phyloP scores from a whole-genome alignment of 2,888 invertebrate species.

The Monopis laevigella region DNA sequence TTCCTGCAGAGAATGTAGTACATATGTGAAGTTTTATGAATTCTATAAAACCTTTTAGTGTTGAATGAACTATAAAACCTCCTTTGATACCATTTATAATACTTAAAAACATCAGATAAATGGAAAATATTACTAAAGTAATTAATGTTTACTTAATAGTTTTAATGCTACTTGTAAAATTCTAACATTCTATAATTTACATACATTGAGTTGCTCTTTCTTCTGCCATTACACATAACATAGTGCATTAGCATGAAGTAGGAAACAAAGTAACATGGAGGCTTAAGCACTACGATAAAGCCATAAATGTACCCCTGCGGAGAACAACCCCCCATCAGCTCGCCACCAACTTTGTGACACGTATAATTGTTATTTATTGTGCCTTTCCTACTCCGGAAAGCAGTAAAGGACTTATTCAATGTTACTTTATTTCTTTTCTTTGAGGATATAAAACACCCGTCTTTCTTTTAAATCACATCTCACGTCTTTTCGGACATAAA shows the following conservation, averaged over 20 bases:
- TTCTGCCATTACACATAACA: slow-evolving; percentile 22
- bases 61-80: too few species aligned
- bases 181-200: too few species aligned
- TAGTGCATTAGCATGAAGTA: slow-evolving; percentile 41
- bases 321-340: slow-evolving; percentile 17
- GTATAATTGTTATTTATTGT: slow-evolving; percentile 25
- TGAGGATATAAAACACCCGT: slow-evolving; percentile 3
- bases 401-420: slow-evolving; percentile 11
- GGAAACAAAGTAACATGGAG: slow-evolving; percentile 28
- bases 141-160: too few species aligned
- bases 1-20: too few species aligned
- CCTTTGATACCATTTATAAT: too few species aligned
- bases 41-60: too few species aligned
- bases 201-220: too few species aligned
- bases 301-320: slow-evolving; percentile 28
- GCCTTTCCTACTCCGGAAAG: slow-evolving; percentile 15
- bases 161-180: too few species aligned
- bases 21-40: too few species aligned
- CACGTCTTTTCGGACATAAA: not conserved
- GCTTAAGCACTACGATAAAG: slow-evolving; percentile 18
- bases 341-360: slow-evolving; percentile 19
- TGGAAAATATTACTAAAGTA: too few species aligned
- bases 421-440: slow-evolving; percentile 7
- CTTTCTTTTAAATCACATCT: slow-evolving; percentile 3
- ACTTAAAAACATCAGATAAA: too few species aligned